These are phyloP conservation scores for Temnothorax ravouxi DNA, from an alignment of 2,888 invertebrate species.

Conservation along the genomic window DNA sequence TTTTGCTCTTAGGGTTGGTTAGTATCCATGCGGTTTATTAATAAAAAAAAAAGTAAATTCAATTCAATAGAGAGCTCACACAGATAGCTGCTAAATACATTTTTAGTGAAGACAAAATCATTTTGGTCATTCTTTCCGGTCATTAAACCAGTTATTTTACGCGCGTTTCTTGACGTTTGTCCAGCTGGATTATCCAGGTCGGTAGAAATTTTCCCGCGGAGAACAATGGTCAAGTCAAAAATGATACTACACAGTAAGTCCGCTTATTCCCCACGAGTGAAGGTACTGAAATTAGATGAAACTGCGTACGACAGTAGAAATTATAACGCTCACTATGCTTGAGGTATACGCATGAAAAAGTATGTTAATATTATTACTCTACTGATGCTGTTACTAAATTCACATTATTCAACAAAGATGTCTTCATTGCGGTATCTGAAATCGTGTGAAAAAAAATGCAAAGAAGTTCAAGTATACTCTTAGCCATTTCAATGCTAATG, in stretches of 20 bases:
- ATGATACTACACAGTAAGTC: conserved; percentile 29
- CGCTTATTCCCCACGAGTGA: conserved; percentile 26
- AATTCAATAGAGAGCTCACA: too few species aligned
- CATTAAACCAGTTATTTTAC: background rate
- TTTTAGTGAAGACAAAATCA: background rate
- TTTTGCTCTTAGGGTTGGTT: too few species aligned
- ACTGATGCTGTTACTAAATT: background rate
- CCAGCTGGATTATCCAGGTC: background rate
- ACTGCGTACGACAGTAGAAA: background rate
- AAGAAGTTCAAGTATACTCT: background rate
- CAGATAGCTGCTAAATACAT: background rate
- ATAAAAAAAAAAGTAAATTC: too few species aligned
- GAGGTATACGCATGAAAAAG: background rate
- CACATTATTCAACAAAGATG: background rate
- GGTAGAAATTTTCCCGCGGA: conserved; percentile 17
- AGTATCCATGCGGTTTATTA: too few species aligned
- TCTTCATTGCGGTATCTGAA: background rate
- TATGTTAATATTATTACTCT: background rate
- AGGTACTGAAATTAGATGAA: conserved; percentile 35
- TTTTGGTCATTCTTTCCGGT: background rate
- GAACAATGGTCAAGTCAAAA: conserved; percentile 51
- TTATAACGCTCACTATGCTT: conserved; percentile 18
- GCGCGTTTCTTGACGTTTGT: conserved; percentile 4
- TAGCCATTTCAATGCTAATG: background rate
- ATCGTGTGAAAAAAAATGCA: background rate